phyloP scores from a whole-genome alignment of 2,888 invertebrate species.

The Agrotis puta region DNA sequence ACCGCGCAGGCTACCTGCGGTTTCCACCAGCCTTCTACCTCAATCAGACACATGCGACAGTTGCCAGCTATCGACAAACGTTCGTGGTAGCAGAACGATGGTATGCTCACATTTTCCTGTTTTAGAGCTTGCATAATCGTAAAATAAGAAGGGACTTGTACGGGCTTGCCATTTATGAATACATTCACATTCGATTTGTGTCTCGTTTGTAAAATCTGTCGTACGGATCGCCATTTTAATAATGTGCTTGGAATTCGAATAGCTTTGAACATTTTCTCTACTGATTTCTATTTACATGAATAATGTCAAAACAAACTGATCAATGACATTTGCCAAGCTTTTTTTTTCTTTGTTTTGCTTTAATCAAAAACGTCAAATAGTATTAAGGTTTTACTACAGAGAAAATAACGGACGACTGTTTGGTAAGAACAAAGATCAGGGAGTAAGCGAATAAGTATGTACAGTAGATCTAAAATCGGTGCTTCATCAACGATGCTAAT shows the following conservation, averaged over 20 bases:
- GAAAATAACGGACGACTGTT: not conserved
- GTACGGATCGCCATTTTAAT: slow-evolving; percentile 61
- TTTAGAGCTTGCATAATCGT: slow-evolving; percentile 95
- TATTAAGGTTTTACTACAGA: slow-evolving; percentile 17
- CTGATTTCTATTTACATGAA: slow-evolving; percentile 1
- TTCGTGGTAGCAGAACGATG: slow-evolving; percentile 99
- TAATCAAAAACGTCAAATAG: not conserved
- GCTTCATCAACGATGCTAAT: no score
- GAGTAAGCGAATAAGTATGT: no score
- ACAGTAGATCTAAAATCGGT: no score
- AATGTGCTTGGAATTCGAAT: slow-evolving; percentile 64
- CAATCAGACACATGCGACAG: slow-evolving; percentile 99
- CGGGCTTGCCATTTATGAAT: slow-evolving; percentile 98
- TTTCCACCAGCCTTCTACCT: slow-evolving; percentile 98
- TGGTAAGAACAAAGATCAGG: not conserved
- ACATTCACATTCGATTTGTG: slow-evolving; percentile 88
- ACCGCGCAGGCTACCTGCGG: slow-evolving; percentile 99
- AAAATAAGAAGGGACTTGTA: slow-evolving; percentile 97
- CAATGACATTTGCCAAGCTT: not conserved
- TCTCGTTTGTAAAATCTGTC: slow-evolving; percentile 62
- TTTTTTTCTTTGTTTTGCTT: not conserved
- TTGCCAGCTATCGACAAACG: slow-evolving; percentile 99
- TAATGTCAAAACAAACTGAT: slow-evolving; percentile 12
- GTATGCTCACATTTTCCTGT: slow-evolving; percentile 89
- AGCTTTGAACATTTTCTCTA: slow-evolving; percentile 72